These are phyloP conservation scores for Petromus typicus DNA, from an alignment of 2,113 vertebrate genomes.

Conservation along the genomic window DNA sequence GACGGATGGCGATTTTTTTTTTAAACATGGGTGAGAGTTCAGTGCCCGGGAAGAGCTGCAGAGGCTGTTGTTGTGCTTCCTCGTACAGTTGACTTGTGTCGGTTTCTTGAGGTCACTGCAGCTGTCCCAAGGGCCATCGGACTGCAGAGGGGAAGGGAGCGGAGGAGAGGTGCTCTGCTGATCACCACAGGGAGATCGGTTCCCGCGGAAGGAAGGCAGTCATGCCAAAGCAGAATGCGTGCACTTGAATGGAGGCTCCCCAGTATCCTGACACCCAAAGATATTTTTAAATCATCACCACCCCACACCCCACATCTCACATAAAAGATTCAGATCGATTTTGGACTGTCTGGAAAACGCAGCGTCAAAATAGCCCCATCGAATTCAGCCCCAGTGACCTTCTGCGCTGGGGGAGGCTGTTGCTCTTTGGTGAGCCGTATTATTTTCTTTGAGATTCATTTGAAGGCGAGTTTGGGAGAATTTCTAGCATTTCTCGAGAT, in stretches of 20 bases:
- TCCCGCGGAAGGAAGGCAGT: constrained; percentile 48
- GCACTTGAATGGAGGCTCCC: constrained; percentile 51
- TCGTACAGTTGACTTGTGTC: constrained; percentile 6
- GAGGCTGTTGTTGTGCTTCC: constrained; percentile 40
- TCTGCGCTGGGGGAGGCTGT: constrained; percentile 57
- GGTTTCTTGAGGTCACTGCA: constrained; percentile 58
- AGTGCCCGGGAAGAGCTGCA: constrained; percentile 68
- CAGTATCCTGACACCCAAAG: constrained; percentile 52
- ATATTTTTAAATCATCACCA: constrained; percentile 62
- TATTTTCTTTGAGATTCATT: constrained; percentile 68
- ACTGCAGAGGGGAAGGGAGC: background rate
- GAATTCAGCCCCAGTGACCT: constrained; percentile 63
- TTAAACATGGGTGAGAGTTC: constrained; percentile 55
- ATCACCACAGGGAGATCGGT: constrained; percentile 11
- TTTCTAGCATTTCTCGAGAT: constrained; percentile 54
- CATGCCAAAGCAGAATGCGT: constrained; percentile 55
- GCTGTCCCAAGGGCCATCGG: background rate
- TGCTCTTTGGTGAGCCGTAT: constrained; percentile 62
- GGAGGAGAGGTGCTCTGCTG: constrained; percentile 18
- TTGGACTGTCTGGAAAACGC: constrained; percentile 30
- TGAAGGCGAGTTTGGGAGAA: constrained; percentile 64
- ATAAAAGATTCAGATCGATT: constrained; percentile 46
- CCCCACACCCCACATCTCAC: constrained; percentile 45
- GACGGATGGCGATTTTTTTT: constrained; percentile 45
- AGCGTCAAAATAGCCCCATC: constrained; percentile 60